These are phyloP conservation scores for Elmis aenea DNA, from an alignment of 2,888 invertebrate genomes.

Conservation along the genomic window DNA sequence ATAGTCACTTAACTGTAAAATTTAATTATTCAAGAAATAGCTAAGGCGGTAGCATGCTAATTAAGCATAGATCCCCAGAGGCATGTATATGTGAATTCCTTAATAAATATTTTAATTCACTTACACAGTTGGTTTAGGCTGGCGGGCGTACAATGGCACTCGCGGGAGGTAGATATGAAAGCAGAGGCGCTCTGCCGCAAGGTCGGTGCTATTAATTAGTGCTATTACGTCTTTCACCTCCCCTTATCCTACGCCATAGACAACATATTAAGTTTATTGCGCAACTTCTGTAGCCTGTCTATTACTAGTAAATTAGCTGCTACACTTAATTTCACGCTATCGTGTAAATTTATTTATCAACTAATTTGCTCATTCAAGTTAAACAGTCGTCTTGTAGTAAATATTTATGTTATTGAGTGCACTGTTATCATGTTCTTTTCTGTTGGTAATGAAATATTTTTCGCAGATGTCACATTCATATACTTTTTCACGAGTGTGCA, in stretches of 20 bases:
- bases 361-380: too few relatives aligned
- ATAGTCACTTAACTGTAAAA: conserved; percentile 32
- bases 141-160: conserved; percentile 42
- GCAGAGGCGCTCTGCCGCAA: conserved; percentile 38
- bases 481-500: too few relatives aligned
- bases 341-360: conserved; percentile 17
- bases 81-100: conserved; percentile 45
- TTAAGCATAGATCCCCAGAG: conserved; percentile 41
- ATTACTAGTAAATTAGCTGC: conserved; percentile 18
- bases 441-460: too few relatives aligned
- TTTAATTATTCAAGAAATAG: conserved; percentile 41
- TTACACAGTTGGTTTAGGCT: conserved; percentile 46
- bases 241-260: conserved; percentile 14
- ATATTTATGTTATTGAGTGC: too few relatives aligned
- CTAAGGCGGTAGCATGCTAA: conserved; percentile 41
- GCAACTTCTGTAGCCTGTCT: conserved; percentile 22
- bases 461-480: too few relatives aligned
- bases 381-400: too few relatives aligned
- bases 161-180: conserved; percentile 41
- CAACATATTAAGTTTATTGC: conserved; percentile 28
- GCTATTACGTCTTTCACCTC: conserved; percentile 39
- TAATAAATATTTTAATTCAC: conserved; percentile 49
- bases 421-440: too few relatives aligned
- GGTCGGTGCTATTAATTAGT: conserved; percentile 45
- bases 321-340: conserved; percentile 16